These are phyloP conservation scores for Drosophila parthenogenetica DNA, from an alignment of 2,888 invertebrate genomes.

Conservation along the genomic window DNA sequence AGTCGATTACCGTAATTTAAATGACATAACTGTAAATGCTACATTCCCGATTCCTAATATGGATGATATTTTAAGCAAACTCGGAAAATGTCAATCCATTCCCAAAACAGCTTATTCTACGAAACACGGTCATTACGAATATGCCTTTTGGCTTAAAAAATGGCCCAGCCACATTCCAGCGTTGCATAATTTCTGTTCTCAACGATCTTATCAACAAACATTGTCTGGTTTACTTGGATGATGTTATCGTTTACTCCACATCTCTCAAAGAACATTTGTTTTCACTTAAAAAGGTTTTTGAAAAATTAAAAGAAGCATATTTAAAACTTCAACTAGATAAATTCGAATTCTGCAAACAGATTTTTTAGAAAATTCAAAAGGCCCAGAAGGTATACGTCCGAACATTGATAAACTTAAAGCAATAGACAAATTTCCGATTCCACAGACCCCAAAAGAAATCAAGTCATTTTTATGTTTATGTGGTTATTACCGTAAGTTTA, in stretches of 20 bases:
- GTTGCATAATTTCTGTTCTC: not conserved
- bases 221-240: conserved; percentile 2
- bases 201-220: conserved; percentile 5
- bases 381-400: conserved; percentile 7
- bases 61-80: too few relatives aligned
- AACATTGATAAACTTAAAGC: not conserved
- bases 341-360: conserved; percentile 1
- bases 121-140: not conserved
- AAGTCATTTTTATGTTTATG: not conserved
- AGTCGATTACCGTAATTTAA: not conserved
- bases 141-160: not conserved
- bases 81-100: not conserved
- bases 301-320: not conserved
- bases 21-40: conserved; percentile 1
- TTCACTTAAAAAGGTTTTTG: conserved; percentile 1
- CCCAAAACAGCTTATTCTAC: too few relatives aligned
- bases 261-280: not conserved
- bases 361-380: conserved; percentile 1
- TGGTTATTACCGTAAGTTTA: not conserved
- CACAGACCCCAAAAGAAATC: not conserved
- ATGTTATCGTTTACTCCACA: not conserved
- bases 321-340: not conserved
- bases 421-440: not conserved
- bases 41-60: too few relatives aligned
- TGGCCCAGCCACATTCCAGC: not conserved